Evolutionary conservation across 2,113 vertebrate genomes (phyloP).

Genomic region (Myotis yumanensis): DNA sequence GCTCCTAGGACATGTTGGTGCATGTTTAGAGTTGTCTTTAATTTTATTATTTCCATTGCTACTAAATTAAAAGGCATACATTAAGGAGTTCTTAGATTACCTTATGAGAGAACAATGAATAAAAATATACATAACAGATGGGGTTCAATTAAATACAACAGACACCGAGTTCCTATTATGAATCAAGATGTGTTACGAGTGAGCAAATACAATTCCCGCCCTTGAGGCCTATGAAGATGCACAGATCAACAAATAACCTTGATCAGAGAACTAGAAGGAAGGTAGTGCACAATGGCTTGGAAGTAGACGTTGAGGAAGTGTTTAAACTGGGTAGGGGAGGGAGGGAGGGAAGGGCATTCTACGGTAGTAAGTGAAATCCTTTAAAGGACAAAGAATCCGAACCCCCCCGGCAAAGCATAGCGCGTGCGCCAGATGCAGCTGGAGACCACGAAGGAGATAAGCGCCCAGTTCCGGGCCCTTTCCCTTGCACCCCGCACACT

Average conservation of each 20-base stretch:
- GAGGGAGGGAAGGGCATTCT: not conserved
- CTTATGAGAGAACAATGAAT: not conserved
- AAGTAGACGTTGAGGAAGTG: not conserved
- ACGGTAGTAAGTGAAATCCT: not conserved
- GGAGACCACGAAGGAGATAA: not conserved
- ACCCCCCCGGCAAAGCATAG: not conserved
- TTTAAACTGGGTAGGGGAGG: conserved; percentile 14
- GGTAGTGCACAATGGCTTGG: not conserved
- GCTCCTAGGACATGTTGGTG: not conserved
- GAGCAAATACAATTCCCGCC: not conserved
- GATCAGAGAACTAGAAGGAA: not conserved
- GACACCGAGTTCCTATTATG: not conserved
- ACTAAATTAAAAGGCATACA: not conserved
- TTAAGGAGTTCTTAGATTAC: not conserved
- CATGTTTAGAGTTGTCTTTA: not conserved
- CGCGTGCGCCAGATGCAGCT: not conserved
- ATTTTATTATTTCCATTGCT: not conserved
- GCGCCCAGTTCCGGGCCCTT: not conserved
- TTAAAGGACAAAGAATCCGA: conserved; percentile 34
- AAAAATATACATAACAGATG: not conserved
- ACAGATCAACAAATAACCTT: not conserved
- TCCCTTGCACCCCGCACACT: not conserved
- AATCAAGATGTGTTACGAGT: not conserved
- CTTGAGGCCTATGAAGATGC: not conserved
- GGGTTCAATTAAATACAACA: not conserved